Percentiles rank a stretch among this genome's conserved stretches.
Conservation (phyloP, 2,888 invertebrate species). For the Aphidoletes aphidimyza region DNA sequence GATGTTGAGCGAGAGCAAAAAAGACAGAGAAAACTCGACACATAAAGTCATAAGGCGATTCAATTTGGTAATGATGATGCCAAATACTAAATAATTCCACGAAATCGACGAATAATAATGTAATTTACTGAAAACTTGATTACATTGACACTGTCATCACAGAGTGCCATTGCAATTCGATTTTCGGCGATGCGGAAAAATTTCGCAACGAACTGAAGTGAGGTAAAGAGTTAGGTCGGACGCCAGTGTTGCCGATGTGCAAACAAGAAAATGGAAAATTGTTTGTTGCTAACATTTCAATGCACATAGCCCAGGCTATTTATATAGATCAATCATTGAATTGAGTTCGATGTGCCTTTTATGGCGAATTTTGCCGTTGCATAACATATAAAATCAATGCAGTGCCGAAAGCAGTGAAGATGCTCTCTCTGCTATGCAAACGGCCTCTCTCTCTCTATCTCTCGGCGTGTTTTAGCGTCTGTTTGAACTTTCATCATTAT, state of each 20-base stretch:
- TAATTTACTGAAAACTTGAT: conserved; percentile 1
- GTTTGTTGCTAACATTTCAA: conserved; percentile 29
- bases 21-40: neutral
- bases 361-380: neutral
- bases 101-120: neutral
- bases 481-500: conserved; percentile 4
- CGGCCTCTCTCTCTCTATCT: too few species aligned
- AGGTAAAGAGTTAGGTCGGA: too few species aligned
- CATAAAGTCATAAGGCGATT: neutral
- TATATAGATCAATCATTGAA: neutral
- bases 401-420: neutral
- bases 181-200: neutral
- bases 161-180: neutral
- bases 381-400: conserved; percentile 19
- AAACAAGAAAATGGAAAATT: conserved; percentile 44
- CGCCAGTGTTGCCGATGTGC: neutral
- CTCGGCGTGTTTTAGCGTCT: too few species aligned
- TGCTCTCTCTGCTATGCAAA: too few species aligned
- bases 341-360: conserved; percentile 26
- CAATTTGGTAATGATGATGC: neutral
- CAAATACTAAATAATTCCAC: neutral
- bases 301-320: neutral
- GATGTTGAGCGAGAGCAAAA: too few species aligned
- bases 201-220: too few species aligned
- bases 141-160: conserved; percentile 41